Conservation (phyloP, 2,113 vertebrate species). For the Deroptyus accipitrinus region DNA sequence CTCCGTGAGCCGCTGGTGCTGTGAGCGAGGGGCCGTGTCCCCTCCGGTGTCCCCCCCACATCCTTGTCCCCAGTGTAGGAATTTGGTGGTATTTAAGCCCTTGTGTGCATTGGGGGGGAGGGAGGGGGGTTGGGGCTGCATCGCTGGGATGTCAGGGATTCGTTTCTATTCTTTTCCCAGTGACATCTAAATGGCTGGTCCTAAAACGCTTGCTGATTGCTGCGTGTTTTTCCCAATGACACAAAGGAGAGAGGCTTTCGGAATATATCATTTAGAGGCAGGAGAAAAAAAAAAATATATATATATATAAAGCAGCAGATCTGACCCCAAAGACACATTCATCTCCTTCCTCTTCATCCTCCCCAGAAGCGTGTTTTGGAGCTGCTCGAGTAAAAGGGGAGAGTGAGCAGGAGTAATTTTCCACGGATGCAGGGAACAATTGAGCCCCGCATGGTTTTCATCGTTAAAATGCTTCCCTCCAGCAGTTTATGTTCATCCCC, state of each 20-base stretch:
- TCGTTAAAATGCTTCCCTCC: slow-evolving; percentile 15
- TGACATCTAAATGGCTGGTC: neutral
- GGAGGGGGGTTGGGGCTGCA: neutral
- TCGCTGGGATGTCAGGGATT: neutral
- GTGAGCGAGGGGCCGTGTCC: slow-evolving; percentile 30
- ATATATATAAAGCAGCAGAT: neutral
- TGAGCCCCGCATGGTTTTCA: slow-evolving; percentile 3
- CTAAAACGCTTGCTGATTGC: neutral
- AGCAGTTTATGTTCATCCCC: slow-evolving; percentile 14
- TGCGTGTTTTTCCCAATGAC: neutral
- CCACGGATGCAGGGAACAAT: slow-evolving; percentile 35
- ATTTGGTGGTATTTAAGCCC: slow-evolving; percentile 66
- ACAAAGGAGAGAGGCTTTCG: neutral
- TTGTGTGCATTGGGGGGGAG: slow-evolving; percentile 40
- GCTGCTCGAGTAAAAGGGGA: neutral
- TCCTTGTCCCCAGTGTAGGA: neutral
- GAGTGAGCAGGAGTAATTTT: slow-evolving; percentile 36
- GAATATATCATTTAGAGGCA: neutral
- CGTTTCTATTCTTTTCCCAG: neutral
- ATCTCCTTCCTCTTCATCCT: neutral
- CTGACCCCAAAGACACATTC: neutral
- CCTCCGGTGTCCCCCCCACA: neutral
- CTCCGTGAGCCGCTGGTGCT: slow-evolving; percentile 54
- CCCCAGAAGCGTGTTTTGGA: neutral
- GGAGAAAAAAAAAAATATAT: neutral